phyloP scores from a whole-genome alignment of 2,797 vertebrate species.

The Betta splendens region DNA sequence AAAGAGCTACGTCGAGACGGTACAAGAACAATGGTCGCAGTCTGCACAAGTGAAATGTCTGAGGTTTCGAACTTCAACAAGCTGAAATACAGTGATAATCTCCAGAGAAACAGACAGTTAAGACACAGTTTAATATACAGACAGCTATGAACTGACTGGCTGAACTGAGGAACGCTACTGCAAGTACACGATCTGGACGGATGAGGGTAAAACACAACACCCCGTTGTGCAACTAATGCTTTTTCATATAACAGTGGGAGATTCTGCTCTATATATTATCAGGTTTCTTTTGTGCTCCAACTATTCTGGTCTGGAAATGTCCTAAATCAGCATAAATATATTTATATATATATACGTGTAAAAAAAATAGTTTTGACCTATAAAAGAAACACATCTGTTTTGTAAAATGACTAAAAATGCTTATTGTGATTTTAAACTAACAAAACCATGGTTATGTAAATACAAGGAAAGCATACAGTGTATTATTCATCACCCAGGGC shows the following conservation, averaged over 20 bases:
- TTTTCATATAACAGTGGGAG: conserved; percentile 18
- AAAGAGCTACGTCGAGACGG: conserved; percentile 55
- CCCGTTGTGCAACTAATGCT: conserved; percentile 8
- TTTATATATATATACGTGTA: neutral
- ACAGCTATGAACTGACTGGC: conserved; percentile 55
- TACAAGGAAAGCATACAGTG: conserved; percentile 24
- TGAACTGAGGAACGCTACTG: conserved; percentile 40
- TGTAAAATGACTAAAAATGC: no score
- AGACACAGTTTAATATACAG: conserved; percentile 59
- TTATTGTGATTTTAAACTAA: neutral
- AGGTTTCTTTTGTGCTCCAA: conserved; percentile 20
- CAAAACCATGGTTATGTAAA: neutral
- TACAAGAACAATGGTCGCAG: conserved; percentile 54
- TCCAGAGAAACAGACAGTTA: conserved; percentile 63
- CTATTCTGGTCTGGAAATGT: conserved; percentile 13
- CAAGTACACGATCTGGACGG: conserved; percentile 20
- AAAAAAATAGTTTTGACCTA: no score
- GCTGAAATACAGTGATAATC: conserved; percentile 59
- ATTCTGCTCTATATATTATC: conserved; percentile 16
- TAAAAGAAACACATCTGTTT: no score
- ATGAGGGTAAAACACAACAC: conserved; percentile 21
- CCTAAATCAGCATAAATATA: conserved; percentile 13
- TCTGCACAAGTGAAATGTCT: conserved; percentile 48
- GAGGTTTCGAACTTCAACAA: conserved; percentile 49
- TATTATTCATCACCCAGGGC: conserved; percentile 39